A percentile compares a stretch with the other conserved stretches of the same genome.
phyloP scores from a whole-genome alignment of 1,140 invertebrate species.

The Gonatopus flavifemur region DNA sequence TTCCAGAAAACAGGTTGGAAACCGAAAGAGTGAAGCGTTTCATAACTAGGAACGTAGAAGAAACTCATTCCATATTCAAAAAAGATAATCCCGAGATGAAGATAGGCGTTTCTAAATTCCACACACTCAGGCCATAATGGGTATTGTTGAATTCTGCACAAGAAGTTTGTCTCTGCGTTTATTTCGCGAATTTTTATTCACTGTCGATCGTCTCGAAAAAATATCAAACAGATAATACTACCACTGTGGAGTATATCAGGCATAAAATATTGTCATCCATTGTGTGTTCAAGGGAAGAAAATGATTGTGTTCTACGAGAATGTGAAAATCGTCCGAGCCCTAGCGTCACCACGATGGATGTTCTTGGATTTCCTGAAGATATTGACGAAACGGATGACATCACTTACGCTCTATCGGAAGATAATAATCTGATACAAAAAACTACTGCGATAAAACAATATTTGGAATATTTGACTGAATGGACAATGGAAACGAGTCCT shows the following conservation, averaged over 20 bases:
- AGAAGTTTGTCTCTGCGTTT: slow-evolving; percentile 1
- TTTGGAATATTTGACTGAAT: neutral
- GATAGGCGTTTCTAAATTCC: neutral
- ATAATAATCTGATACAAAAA: neutral
- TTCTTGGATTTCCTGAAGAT: neutral
- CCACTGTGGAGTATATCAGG: neutral
- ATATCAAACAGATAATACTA: neutral
- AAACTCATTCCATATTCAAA: neutral
- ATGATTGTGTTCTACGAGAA: neutral
- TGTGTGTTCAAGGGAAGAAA: neutral
- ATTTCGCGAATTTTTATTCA: slow-evolving; percentile 1
- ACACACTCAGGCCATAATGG: neutral
- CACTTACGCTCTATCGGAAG: neutral
- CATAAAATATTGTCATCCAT: neutral
- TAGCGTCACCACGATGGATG: neutral
- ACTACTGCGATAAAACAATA: neutral
- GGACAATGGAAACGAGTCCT: neutral
- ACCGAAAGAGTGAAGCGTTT: neutral
- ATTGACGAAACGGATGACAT: neutral
- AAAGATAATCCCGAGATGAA: neutral
- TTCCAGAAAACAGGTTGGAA: neutral
- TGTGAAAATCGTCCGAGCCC: slow-evolving; percentile 1
- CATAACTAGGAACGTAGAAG: neutral
- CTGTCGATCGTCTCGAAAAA: neutral
- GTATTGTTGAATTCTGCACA: neutral